Evolutionary conservation across 2,797 vertebrate species (phyloP).

Genomic region (Lithobates pipiens): DNA sequence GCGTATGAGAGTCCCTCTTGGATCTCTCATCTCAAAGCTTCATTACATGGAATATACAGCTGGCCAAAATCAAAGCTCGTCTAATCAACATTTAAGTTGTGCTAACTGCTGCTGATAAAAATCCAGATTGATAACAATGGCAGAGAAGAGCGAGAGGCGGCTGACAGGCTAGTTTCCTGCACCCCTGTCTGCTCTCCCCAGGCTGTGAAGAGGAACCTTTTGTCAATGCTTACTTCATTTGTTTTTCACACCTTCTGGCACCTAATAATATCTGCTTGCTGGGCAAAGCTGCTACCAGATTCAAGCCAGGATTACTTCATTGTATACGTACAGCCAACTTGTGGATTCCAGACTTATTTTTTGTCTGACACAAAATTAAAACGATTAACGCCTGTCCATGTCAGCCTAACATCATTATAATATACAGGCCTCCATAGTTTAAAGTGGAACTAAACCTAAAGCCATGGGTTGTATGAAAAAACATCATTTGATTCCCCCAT

Average conservation of each 20-base stretch:
- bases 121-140: constrained; percentile 34
- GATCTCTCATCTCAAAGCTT: constrained; percentile 56
- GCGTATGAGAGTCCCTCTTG: constrained; percentile 25
- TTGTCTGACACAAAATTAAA: no score
- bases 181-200: constrained; percentile 2
- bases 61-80: constrained; percentile 66
- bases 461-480: no score
- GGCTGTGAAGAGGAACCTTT: constrained; percentile 54
- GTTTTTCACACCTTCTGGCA: constrained; percentile 68
- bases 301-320: background rate
- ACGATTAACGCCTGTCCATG: no score
- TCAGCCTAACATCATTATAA: no score
- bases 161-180: constrained; percentile 19
- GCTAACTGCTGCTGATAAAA: constrained; percentile 55
- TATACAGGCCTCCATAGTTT: no score
- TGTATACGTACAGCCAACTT: background rate
- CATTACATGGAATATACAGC: constrained; percentile 71
- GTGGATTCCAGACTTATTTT: background rate
- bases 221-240: constrained; percentile 68
- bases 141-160: background rate
- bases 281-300: constrained; percentile 49
- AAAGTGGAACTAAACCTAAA: no score
- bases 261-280: constrained; percentile 68
- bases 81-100: constrained; percentile 53
- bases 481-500: no score